Evolutionary conservation across 2,113 vertebrate genomes (phyloP).

Genomic region (Fulmarus glacialis): DNA sequence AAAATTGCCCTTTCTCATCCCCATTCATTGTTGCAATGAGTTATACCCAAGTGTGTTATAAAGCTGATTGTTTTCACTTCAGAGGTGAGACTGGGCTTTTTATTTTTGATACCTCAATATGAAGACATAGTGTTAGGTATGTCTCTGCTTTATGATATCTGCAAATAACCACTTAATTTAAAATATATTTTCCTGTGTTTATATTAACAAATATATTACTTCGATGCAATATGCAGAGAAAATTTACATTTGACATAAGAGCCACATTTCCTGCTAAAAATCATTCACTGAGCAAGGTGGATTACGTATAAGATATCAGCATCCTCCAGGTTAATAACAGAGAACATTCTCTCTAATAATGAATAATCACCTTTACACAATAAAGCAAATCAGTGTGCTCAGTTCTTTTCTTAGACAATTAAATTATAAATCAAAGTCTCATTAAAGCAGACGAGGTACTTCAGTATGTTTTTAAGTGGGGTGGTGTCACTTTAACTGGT

Average conservation of each 20-base stretch:
- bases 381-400: slow-evolving; percentile 7
- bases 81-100: background rate
- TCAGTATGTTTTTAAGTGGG: background rate
- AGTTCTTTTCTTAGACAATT: slow-evolving; percentile 18
- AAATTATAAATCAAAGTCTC: slow-evolving; percentile 26
- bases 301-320: background rate
- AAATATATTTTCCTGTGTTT: background rate
- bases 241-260: background rate
- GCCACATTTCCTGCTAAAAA: background rate
- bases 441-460: background rate
- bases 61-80: background rate
- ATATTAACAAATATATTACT: background rate
- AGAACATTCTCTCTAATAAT: background rate
- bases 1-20: background rate
- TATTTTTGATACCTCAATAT: background rate
- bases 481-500: background rate
- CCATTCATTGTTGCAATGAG: background rate
- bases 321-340: background rate
- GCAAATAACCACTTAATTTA: background rate
- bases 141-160: background rate
- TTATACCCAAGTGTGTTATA: background rate
- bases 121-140: background rate
- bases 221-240: background rate
- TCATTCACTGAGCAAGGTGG: background rate
- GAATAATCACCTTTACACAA: background rate